These are phyloP conservation scores for Salvelinus fontinalis DNA, from an alignment of 2,113 vertebrate genomes.

Conservation along the genomic window DNA sequence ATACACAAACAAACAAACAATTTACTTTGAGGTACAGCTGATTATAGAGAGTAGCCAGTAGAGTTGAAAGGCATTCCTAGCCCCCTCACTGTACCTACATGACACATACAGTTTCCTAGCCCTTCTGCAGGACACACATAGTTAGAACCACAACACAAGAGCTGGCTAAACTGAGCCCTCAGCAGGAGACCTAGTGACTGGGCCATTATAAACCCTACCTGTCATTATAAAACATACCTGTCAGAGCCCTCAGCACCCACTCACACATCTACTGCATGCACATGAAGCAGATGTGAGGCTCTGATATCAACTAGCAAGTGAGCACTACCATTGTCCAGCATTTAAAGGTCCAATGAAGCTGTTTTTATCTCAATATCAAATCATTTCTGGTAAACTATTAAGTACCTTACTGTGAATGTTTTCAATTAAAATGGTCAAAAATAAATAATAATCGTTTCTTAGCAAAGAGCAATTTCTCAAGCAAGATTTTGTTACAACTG, in stretches of 20 bases:
- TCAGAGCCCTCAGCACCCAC: constrained; percentile 7
- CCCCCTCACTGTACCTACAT: constrained; percentile 25
- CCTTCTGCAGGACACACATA: constrained; percentile 14
- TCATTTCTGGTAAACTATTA: no score
- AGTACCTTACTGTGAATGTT: no score
- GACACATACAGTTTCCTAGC: neutral
- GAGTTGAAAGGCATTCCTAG: constrained; percentile 26
- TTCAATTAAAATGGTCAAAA: no score
- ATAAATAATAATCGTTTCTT: no score
- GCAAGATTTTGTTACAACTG: no score
- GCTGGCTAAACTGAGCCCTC: constrained; percentile 38
- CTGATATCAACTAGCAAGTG: no score
- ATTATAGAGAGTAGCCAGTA: constrained; percentile 48
- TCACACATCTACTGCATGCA: neutral
- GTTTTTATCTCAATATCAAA: no score
- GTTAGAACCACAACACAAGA: constrained; percentile 39
- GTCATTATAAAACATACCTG: constrained; percentile 15
- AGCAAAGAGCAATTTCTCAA: no score
- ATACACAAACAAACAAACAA: constrained; percentile 29
- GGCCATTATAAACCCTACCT: neutral
- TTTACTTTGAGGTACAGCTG: constrained; percentile 49
- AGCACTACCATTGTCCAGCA: no score
- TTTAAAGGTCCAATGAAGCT: no score
- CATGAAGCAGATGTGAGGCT: no score
- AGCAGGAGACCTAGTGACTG: constrained; percentile 32